Conservation (phyloP, 2,113 vertebrate species). For the Bos indicus region DNA sequence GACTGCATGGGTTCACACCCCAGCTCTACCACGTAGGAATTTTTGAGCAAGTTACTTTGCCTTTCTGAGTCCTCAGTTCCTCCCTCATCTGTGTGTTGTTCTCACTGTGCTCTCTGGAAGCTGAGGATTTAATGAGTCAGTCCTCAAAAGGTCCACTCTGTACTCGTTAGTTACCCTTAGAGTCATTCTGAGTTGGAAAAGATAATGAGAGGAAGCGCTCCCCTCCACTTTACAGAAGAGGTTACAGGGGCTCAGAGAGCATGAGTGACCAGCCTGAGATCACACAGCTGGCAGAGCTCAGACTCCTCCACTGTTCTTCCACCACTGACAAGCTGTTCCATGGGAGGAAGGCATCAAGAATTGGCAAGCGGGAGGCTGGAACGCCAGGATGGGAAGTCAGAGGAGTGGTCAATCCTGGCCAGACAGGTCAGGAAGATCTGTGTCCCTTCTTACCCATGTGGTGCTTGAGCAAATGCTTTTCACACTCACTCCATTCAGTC, state of each 20-base stretch:
- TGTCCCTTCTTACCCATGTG: accelerated
- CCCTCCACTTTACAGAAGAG: background rate
- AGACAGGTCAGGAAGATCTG: background rate
- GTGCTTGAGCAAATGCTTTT: background rate
- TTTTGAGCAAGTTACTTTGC: background rate
- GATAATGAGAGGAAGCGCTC: background rate
- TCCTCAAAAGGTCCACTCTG: background rate
- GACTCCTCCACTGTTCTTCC: background rate
- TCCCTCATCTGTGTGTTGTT: background rate
- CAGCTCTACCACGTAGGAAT: accelerated
- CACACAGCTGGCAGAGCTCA: background rate
- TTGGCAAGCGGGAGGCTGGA: background rate
- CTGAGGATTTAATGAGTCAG: background rate
- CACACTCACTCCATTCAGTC: background rate
- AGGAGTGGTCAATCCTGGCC: background rate
- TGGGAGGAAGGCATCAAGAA: background rate
- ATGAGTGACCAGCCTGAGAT: background rate
- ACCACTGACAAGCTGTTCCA: background rate
- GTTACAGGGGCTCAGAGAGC: background rate
- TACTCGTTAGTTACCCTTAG: background rate
- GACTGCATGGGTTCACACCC: background rate
- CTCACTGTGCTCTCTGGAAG: background rate
- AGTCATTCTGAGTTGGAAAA: background rate
- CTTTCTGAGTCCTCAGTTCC: background rate
- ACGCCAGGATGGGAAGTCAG: accelerated